phyloP scores from a whole-genome alignment of 2,797 vertebrate species.

The Saxicola maurus region DNA sequence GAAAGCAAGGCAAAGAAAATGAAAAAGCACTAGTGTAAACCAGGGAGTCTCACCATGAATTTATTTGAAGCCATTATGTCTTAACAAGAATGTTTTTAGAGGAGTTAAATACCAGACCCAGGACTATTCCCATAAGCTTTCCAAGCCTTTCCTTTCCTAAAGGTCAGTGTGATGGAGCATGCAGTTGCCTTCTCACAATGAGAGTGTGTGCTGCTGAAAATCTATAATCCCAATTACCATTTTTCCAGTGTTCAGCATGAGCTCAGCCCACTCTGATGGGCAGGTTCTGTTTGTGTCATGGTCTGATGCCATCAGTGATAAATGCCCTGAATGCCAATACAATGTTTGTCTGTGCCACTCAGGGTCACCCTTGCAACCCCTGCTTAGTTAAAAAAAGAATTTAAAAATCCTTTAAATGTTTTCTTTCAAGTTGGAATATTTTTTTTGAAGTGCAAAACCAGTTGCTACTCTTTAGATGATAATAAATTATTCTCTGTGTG shows the following conservation, averaged over 20 bases:
- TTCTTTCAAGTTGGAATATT: not conserved
- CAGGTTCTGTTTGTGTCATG: not conserved
- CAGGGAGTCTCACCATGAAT: not conserved
- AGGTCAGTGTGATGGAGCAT: constrained; percentile 20
- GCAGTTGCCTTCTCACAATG: not conserved
- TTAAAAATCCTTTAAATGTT: not conserved
- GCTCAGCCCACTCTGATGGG: not conserved
- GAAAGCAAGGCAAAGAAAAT: not conserved
- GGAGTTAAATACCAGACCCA: constrained; percentile 1
- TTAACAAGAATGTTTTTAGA: not conserved
- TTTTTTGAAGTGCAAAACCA: not conserved
- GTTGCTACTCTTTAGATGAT: not conserved
- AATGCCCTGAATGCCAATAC: not conserved
- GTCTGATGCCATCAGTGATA: not conserved
- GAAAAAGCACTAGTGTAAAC: not conserved
- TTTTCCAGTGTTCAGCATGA: not conserved
- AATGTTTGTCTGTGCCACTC: rapidly evolving
- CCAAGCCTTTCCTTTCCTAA: constrained; percentile 13
- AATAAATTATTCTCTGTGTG: not conserved
- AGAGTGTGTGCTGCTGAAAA: not conserved
- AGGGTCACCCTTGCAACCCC: not conserved
- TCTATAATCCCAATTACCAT: not conserved
- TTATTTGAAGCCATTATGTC: not conserved
- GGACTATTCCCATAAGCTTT: not conserved
- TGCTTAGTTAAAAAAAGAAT: not conserved